Base-by-base conservation (phyloP, 2,888 invertebrate genomes). In the Ichneumoninae sp. region DNA sequence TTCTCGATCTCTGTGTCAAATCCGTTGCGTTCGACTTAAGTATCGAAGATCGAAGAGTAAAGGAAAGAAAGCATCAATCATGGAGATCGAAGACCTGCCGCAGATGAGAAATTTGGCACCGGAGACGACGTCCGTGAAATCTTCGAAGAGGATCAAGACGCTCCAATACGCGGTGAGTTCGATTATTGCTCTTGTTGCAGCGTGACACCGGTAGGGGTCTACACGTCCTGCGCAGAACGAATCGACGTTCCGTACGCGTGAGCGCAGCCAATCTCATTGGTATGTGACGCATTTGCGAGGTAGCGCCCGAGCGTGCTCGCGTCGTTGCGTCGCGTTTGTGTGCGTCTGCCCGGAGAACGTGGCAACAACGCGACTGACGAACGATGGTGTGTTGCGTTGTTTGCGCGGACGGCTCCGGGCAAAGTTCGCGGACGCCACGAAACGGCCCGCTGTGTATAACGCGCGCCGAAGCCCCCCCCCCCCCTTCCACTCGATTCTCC, bases 81-180 rank as follows among this genome's bases (percentile, higher is more conserved):
- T 95, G 94, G 66, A 94, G 70, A 94, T 94, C 5, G 95, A 95
- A 16, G 94, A 94, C 50, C 80, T 95, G 87, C 95, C 95, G 0
- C 94, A 91, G 19, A 95, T 95, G 95, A 90, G 94, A 86, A 94
- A 95, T 76, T 92, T 95, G 26, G 95, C 95, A 75, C 95, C 95
- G 0, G 95, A 93, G 22, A 40, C 52, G 26, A 75, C 72, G 75
- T 81, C 50, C 50, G 30, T 52, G 50, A 83, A 83, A 36, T 75
- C 80, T 19, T 66, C 81, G n/a, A 90, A 88, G 79, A 86, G 87
- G 60, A 47, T 77, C 16, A 89, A 89, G 83, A 78, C 81, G 60
- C 70, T 84, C 74, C 54, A 54, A 26, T 16, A 10, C 69, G 82
- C 89, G 90, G 91, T 91, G 85, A 86, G 89, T 60, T 69, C 60